Conservation (phyloP, 1,140 invertebrate genomes). For the Diuraphis noxia region DNA sequence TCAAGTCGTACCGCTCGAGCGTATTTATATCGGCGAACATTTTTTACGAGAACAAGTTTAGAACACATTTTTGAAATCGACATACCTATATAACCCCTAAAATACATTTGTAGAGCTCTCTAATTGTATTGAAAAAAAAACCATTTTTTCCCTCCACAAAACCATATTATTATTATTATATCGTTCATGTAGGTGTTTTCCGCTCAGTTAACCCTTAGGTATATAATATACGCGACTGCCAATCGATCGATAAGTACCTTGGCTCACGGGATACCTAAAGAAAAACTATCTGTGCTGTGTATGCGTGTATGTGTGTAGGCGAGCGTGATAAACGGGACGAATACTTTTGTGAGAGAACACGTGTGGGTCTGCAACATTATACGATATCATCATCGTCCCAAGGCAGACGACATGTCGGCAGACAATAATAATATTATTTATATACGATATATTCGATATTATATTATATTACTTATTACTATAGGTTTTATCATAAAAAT, state of each 20-base stretch:
- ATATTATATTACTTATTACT: too few relatives aligned
- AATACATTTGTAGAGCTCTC: neutral
- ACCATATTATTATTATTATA: neutral
- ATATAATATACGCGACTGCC: neutral
- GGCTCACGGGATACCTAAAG: neutral
- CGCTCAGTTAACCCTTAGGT: neutral
- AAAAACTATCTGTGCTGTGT: neutral
- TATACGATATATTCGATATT: too few relatives aligned
- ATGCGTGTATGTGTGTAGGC: too few relatives aligned
- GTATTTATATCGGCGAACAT: neutral
- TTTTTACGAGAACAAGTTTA: neutral
- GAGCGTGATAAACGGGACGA: neutral
- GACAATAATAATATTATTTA: too few relatives aligned
- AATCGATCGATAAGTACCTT: neutral
- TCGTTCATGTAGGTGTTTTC: neutral
- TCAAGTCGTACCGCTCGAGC: neutral
- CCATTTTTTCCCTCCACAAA: neutral
- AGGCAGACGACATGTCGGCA: too few relatives aligned
- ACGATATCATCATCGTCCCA: neutral
- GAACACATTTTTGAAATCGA: neutral
- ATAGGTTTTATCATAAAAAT: too few relatives aligned
- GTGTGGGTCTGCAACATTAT: neutral
- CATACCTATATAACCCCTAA: neutral
- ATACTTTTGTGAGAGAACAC: neutral
- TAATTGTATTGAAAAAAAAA: neutral